These are phyloP conservation scores for Oryzias dopingdopingensis DNA, from an alignment of 2,797 vertebrate genomes.

Conservation along the genomic window DNA sequence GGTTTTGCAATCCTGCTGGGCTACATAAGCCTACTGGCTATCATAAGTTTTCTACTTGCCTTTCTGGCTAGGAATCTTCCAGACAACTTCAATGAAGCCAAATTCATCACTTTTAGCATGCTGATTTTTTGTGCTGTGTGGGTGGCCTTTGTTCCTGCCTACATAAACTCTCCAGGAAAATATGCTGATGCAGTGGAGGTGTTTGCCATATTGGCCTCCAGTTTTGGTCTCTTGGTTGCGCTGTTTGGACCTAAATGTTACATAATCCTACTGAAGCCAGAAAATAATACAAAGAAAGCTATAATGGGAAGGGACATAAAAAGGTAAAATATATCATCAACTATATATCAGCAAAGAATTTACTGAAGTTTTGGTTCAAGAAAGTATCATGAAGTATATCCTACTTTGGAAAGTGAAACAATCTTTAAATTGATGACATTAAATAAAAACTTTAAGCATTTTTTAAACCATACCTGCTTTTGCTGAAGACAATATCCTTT, in stretches of 20 bases:
- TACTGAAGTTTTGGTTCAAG: no score
- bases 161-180: conserved; percentile 72
- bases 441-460: no score
- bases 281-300: conserved; percentile 68
- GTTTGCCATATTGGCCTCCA: conserved; percentile 73
- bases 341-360: no score
- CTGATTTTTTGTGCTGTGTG: conserved; percentile 69
- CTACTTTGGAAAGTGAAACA: no score
- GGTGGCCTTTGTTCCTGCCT: conserved; percentile 67
- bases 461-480: no score
- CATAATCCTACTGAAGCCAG: conserved; percentile 56
- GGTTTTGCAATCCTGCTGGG: conserved; percentile 62
- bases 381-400: no score
- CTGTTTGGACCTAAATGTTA: conserved; percentile 72
- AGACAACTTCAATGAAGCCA: conserved; percentile 71
- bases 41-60: conserved; percentile 64
- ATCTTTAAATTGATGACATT: no score
- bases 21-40: conserved; percentile 67
- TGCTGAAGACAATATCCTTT: no score
- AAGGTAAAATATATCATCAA: background rate
- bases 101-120: conserved; percentile 74
- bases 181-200: conserved; percentile 72
- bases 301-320: conserved; percentile 44
- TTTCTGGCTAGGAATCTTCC: conserved; percentile 71
- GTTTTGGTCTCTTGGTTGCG: conserved; percentile 59